Evolutionary conservation across 2,888 invertebrate species (phyloP).

Genomic region (Sisyra nigra): DNA sequence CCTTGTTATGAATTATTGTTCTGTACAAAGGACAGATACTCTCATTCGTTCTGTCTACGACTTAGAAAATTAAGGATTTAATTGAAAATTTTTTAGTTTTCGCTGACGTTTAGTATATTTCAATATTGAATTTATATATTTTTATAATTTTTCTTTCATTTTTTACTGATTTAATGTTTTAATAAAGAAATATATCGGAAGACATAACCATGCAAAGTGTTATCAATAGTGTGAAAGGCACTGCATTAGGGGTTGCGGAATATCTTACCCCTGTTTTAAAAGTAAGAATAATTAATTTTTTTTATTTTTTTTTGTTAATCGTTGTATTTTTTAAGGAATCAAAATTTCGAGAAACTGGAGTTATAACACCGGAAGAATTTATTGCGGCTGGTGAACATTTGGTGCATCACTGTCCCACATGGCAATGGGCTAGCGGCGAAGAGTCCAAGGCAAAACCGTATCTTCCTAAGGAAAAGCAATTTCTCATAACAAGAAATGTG

Average conservation of each 20-base stretch:
- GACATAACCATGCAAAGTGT: constrained; percentile 72
- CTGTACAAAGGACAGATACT: too few species aligned
- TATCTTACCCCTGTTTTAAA: constrained; percentile 91
- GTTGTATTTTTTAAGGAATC: constrained; percentile 59
- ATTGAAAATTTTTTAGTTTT: too few species aligned
- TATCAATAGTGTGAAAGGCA: constrained; percentile 88
- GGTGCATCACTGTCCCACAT: constrained; percentile 98
- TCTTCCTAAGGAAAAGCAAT: constrained; percentile 91
- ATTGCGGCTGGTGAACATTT: constrained; percentile 96
- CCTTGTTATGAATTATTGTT: too few species aligned
- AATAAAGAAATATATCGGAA: too few species aligned
- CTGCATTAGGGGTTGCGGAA: constrained; percentile 89
- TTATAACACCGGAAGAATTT: constrained; percentile 98
- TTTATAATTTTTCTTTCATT: too few species aligned
- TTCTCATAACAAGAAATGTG: constrained; percentile 90
- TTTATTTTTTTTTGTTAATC: too few species aligned
- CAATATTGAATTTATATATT: too few species aligned
- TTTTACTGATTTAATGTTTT: too few species aligned
- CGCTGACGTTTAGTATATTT: too few species aligned
- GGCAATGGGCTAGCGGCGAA: constrained; percentile 96
- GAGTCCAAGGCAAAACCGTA: constrained; percentile 77
- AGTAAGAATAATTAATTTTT: constrained; percentile 36
- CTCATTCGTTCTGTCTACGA: too few species aligned
- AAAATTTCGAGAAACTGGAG: constrained; percentile 93
- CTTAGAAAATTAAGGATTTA: too few species aligned